Conservation (phyloP, 2,797 vertebrate genomes). For the Moxostoma hubbsi region DNA sequence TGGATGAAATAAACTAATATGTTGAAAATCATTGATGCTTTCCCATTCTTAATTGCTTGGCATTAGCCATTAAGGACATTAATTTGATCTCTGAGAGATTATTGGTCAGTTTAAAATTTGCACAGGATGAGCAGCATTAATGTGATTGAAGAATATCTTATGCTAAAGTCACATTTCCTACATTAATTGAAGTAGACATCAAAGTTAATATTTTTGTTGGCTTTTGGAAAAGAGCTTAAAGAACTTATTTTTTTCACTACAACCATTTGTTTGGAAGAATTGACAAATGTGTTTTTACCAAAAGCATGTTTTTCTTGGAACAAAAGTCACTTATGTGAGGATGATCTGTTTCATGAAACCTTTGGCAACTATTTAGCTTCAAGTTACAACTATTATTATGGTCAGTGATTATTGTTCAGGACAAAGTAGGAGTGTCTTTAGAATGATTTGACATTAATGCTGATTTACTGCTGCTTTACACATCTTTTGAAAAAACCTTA, state of each 20-base stretch:
- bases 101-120: background rate
- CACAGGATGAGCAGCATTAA: background rate
- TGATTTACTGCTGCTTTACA: background rate
- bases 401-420: background rate
- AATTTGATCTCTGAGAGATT: background rate
- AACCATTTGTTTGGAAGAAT: background rate
- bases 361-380: background rate
- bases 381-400: background rate
- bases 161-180: background rate
- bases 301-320: too few species aligned
- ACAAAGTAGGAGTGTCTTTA: background rate
- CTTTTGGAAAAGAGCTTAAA: too few species aligned
- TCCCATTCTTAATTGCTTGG: conserved; percentile 3
- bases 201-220: background rate
- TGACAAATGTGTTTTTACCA: background rate
- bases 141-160: background rate
- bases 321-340: too few species aligned
- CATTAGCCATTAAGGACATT: background rate
- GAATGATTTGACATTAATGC: background rate
- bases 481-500: background rate
- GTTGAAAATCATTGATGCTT: conserved; percentile 64
- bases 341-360: background rate
- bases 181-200: background rate
- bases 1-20: conserved; percentile 81
- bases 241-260: too few species aligned